Percentiles rank a stretch among this genome's conserved stretches.
Conservation (phyloP, 2,113 vertebrate genomes). For the Gadus chalcogrammus region DNA sequence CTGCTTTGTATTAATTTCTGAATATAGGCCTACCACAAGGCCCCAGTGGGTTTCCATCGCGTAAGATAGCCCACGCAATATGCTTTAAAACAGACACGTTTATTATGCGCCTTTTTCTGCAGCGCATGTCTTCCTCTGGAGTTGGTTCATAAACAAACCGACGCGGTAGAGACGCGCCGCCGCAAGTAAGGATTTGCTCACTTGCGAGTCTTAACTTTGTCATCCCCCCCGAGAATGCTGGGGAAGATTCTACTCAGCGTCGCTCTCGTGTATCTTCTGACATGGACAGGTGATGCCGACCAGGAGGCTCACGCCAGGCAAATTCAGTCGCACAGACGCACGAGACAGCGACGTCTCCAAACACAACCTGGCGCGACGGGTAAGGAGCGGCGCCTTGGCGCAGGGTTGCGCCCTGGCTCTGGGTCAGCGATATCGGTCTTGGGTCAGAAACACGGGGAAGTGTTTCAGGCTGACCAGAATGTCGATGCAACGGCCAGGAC, state of each 20-base stretch:
- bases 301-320: slow-evolving; percentile 31
- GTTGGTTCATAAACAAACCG: slow-evolving; percentile 23
- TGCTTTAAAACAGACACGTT: slow-evolving; percentile 27
- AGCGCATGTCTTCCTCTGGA: slow-evolving; percentile 36
- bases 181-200: slow-evolving; percentile 19
- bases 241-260: slow-evolving; percentile 66
- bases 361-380: not conserved
- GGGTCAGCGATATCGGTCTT: slow-evolving; percentile 54
- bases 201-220: slow-evolving; percentile 4
- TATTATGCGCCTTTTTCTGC: slow-evolving; percentile 10
- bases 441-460: slow-evolving; percentile 21
- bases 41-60: slow-evolving; percentile 5
- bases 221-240: slow-evolving; percentile 39
- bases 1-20: not conserved
- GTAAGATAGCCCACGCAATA: not conserved
- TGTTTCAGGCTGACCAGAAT: slow-evolving; percentile 56
- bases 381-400: slow-evolving; percentile 13
- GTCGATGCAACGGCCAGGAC: slow-evolving; percentile 10
- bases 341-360: slow-evolving; percentile 19
- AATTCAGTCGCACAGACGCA: slow-evolving; percentile 24
- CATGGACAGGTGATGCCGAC: slow-evolving; percentile 71
- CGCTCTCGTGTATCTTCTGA: slow-evolving; percentile 70
- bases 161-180: slow-evolving; percentile 46
- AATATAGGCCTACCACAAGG: not conserved
- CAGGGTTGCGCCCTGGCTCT: slow-evolving; percentile 36